Conservation (phyloP, 1,140 invertebrate genomes). For the Psilanteris sp. region DNA sequence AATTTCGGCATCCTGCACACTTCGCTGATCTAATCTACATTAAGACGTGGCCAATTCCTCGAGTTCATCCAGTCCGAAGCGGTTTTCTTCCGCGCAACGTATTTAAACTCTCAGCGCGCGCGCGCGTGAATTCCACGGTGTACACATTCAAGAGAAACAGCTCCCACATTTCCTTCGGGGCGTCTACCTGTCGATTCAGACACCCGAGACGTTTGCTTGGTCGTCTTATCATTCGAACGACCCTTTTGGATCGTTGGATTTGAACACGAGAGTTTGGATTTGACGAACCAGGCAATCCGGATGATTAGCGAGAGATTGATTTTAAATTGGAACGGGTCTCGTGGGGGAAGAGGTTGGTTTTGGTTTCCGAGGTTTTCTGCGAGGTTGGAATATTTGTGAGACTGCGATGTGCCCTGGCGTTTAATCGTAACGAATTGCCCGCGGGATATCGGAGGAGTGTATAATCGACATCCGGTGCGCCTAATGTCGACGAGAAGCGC, state of each 20-base stretch:
- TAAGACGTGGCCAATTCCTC: constrained; percentile 33
- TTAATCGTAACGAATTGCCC: constrained; percentile 69
- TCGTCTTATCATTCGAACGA: too few relatives aligned
- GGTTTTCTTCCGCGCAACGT: constrained; percentile 17
- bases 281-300: too few relatives aligned
- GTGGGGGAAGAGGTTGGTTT: not conserved
- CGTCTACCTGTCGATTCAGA: too few relatives aligned
- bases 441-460: constrained; percentile 57
- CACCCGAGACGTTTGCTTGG: too few relatives aligned
- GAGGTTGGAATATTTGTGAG: constrained; percentile 4
- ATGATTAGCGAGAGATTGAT: too few relatives aligned
- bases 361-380: constrained; percentile 1
- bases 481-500: constrained; percentile 67
- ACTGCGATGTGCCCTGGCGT: constrained; percentile 20
- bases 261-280: too few relatives aligned
- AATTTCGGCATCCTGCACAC: constrained; percentile 35
- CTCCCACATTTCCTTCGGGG: too few relatives aligned
- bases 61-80: constrained; percentile 17
- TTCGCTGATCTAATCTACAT: constrained; percentile 55
- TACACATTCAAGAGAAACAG: too few relatives aligned
- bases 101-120: too few relatives aligned
- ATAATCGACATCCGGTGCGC: constrained; percentile 72
- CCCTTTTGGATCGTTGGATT: too few relatives aligned
- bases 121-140: too few relatives aligned
- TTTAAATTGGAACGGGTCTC: too few relatives aligned